These are phyloP conservation scores for Arrhamphus sclerolepis DNA, from an alignment of 2,797 vertebrate species.

Conservation along the genomic window DNA sequence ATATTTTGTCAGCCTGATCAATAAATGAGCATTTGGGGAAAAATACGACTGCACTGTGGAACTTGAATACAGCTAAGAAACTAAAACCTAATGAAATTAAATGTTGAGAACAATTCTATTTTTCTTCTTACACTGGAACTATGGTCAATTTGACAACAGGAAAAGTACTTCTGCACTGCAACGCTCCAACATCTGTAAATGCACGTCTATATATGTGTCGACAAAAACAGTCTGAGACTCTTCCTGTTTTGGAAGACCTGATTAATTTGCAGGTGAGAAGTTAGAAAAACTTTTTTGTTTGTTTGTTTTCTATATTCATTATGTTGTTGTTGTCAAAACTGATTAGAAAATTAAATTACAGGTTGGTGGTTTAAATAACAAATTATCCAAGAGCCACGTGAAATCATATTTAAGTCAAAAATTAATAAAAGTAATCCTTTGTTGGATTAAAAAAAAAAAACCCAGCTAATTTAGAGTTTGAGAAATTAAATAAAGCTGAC, in stretches of 20 bases:
- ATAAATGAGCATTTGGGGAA: too few relatives aligned
- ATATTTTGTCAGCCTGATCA: too few relatives aligned
- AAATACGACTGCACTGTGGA: too few relatives aligned
- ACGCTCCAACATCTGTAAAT: constrained; percentile 35
- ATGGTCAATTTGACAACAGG: constrained; percentile 43
- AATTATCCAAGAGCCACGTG: background rate
- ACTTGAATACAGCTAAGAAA: background rate
- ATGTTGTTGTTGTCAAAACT: background rate
- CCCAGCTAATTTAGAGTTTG: too few relatives aligned
- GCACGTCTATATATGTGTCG: constrained; percentile 41
- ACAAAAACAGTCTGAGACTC: constrained; percentile 57
- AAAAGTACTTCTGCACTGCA: constrained; percentile 56
- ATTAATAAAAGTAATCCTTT: background rate
- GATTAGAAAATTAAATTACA: background rate
- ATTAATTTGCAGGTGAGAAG: constrained; percentile 51
- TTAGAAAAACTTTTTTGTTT: constrained; percentile 9
- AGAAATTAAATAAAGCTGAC: too few relatives aligned
- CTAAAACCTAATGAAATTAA: background rate
- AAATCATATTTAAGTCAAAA: background rate
- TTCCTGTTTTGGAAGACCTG: constrained; percentile 66
- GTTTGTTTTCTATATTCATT: background rate
- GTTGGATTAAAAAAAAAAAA: too few relatives aligned
- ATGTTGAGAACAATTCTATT: background rate
- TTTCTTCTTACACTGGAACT: constrained; percentile 24
- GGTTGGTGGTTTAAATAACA: background rate